A percentile compares a stretch with the other conserved stretches of the same genome.
These are phyloP conservation scores for Rhea pennata DNA, from an alignment of 2,113 vertebrate species.

Conservation along the genomic window DNA sequence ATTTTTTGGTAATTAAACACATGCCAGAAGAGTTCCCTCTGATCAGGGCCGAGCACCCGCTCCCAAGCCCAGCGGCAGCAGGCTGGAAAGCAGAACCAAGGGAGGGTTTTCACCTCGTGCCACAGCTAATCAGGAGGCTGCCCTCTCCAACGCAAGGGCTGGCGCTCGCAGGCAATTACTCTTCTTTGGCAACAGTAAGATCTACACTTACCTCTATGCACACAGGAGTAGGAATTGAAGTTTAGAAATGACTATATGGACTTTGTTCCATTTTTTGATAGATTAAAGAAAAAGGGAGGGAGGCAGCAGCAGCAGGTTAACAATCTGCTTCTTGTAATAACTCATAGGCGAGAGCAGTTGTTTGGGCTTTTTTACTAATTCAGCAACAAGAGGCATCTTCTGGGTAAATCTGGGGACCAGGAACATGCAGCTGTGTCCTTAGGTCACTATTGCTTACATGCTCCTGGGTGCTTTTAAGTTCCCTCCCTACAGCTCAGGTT, in stretches of 20 bases:
- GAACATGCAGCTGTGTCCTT: not conserved
- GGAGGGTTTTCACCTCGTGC: not conserved
- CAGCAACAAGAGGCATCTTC: not conserved
- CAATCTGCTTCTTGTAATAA: not conserved
- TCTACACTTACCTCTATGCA: accelerated
- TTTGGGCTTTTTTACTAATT: not conserved
- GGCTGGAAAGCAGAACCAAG: not conserved
- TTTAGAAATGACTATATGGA: not conserved
- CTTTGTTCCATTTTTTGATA: not conserved
- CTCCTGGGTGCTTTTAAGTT: not conserved
- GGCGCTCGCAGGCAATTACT: not conserved
- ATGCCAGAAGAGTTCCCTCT: not conserved
- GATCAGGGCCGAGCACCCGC: not conserved
- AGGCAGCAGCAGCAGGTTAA: constrained; percentile 33
- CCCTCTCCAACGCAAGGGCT: not conserved
- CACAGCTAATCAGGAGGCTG: accelerated
- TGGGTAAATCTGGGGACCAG: not conserved
- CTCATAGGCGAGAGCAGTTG: not conserved
- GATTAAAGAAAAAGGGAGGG: not conserved
- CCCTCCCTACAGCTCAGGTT: not conserved
- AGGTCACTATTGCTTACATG: not conserved
- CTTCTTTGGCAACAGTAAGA: not conserved
- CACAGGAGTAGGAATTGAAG: not conserved
- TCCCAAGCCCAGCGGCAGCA: not conserved
- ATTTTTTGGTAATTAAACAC: not conserved